Base-by-base conservation (phyloP, 2,888 invertebrate genomes). In the Apoderus coryli region DNA sequence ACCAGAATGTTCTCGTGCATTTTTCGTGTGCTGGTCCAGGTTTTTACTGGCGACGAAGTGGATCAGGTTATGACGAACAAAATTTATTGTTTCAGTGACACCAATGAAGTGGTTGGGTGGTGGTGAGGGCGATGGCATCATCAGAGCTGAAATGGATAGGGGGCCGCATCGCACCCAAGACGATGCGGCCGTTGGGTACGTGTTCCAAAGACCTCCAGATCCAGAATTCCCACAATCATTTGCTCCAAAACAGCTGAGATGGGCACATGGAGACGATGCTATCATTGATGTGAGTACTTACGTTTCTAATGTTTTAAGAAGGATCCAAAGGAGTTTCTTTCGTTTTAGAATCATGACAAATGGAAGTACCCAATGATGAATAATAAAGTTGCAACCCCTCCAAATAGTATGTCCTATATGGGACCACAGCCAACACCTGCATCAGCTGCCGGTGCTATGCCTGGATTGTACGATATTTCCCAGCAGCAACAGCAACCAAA, bases 171-270 rank as follows among this genome's bases (percentile, higher is more conserved):
- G 77, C 50, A 65, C 78, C 40, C 82, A 82, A 60, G 89, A 90
- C 59, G 90, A 90, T 67, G 86, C 86, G 40, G 78, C 81, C 57
- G 89, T 89, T 45, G 84, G 88, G 50, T 92, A 92, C 59, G 84
- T 88, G 44, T 92, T 85, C 57, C 86, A 86, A 56, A 61, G 80
- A 43, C 76, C 78, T 39, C 77, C 79, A 42, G 86, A 88, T 54
- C 72, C 75, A 32, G 86, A 88, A 54, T 74, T 85, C 54, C 69
- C 74, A 39, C 66, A 74, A 40, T n/a, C n/a, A n/a, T 57, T 56
- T 36, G 75, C 74, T 39, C 73, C 74, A 27, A 82, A 82, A 57
- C 67, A 67, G 44, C 72, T 77, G 45, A 72, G 80, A 44, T 90
- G 90, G 90, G 80, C 85, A 19, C 45, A 46, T 27, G 86, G 84